These are phyloP conservation scores for Vulpes vulpes DNA, from an alignment of 2,113 vertebrate genomes.

Conservation along the genomic window DNA sequence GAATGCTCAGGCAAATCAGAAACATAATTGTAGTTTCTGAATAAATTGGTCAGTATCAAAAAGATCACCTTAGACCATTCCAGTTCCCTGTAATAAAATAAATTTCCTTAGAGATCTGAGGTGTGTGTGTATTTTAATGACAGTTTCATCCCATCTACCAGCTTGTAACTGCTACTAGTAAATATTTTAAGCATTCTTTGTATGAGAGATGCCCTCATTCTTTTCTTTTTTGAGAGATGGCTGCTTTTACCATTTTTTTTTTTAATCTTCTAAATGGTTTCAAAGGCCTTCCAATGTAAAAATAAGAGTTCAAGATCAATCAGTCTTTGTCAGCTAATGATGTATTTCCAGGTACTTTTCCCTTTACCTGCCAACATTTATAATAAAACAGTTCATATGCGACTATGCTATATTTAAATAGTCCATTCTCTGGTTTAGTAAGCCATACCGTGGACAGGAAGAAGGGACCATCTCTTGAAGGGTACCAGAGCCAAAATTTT, in stretches of 20 bases:
- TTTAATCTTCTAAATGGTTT: neutral
- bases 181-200: neutral
- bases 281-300: slow-evolving; percentile 31
- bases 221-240: neutral
- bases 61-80: neutral
- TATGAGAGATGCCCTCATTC: neutral
- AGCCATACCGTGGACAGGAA: neutral
- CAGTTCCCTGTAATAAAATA: neutral
- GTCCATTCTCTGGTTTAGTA: neutral
- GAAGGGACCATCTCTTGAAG: neutral
- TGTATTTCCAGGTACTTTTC: neutral
- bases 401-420: slow-evolving; percentile 12
- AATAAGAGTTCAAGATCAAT: neutral
- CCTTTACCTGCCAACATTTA: neutral
- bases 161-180: neutral
- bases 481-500: neutral
- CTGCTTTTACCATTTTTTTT: neutral
- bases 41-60: neutral
- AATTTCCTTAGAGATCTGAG: neutral
- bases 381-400: neutral
- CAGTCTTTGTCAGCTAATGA: slow-evolving; percentile 3
- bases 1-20: neutral
- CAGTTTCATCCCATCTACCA: neutral
- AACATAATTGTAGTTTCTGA: neutral
- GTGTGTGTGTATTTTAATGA: neutral